Evolutionary conservation across 2,113 vertebrate species (phyloP), one percentile per base, ranked within the genome.

Genomic region (Hystrix brachyura): DNA sequence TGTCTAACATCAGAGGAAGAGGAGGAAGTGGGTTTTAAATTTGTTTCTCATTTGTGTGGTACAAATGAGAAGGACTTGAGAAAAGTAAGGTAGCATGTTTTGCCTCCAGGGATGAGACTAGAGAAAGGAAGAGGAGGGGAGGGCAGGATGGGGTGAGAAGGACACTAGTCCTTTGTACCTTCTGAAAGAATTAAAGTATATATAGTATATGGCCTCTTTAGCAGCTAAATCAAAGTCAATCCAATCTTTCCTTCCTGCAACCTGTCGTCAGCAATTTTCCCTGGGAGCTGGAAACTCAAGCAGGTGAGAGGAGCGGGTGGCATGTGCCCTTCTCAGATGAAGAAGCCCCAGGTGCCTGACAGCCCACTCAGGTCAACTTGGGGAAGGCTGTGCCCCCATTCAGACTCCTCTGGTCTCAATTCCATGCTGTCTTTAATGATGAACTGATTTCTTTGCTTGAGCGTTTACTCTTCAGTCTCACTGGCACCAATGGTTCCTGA

Each of bases 21-120:
- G 38, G 55, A 90, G 32, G 59, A 92, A 90, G 84, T 72, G 55
- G 53, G 62, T 95, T 97, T 94, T 59, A 90, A 87, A 96, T 96
- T 87, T 97, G 95, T 90, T 94, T 97, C 71, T 94, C 64, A 96
- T 95, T 96, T 97, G 94, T 8, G 23, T 91, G n/a, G 87, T 71
- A 21, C 65, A 67, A 91, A 71, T 87, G 79, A 48, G 71, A 86
- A 88, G 86, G 67, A 88, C 21, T 89, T 59, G 83, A 74, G 90
- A 84, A 86, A 95, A 94, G 59, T 53, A 64, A 72, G 69, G n/a
- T n/a, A 88, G 71, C 76, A 19, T 29, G 10, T 62, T 87, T 8
- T 88, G 17, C 62, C 62, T 97, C 53, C 13, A 43, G 65, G 62
- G 71, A 96, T 59, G 62, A 92, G 53, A 80, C 53, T 57, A 48